Conservation (phyloP, 2,888 invertebrate species). For the Bombylius major region DNA sequence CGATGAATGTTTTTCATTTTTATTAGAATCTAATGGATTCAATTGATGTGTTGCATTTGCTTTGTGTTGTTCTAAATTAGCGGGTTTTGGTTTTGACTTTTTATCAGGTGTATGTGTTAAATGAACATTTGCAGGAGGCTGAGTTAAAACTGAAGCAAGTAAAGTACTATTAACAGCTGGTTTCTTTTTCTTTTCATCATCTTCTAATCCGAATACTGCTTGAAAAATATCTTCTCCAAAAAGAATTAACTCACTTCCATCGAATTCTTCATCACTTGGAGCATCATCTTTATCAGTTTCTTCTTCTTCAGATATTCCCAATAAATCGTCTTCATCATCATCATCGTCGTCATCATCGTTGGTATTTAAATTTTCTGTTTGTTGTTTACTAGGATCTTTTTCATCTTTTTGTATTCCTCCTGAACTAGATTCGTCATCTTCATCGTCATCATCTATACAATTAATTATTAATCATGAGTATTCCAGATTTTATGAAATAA, state of each 20-base stretch:
- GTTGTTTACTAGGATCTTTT: background rate
- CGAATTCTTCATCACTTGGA: background rate
- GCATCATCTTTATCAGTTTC: background rate
- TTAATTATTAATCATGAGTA: too few species aligned
- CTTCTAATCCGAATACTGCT: background rate
- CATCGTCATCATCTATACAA: background rate
- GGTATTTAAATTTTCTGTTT: background rate
- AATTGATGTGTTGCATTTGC: background rate
- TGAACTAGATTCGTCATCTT: background rate
- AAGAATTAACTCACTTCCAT: slow-evolving; percentile 1
- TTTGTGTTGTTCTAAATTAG: background rate
- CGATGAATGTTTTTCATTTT: background rate
- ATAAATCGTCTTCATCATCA: background rate
- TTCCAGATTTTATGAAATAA: background rate
- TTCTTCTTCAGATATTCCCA: background rate
- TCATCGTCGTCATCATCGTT: too few species aligned
- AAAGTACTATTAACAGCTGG: background rate
- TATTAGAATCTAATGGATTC: background rate
- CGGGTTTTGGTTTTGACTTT: background rate
- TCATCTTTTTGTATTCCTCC: background rate
- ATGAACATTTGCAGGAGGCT: background rate
- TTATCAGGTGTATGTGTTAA: too few species aligned
- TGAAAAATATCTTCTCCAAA: slow-evolving; percentile 4
- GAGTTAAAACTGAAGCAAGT: background rate
- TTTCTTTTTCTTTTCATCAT: background rate